phyloP scores from a whole-genome alignment of 2,113 vertebrate species.

The Marmota flaviventris region DNA sequence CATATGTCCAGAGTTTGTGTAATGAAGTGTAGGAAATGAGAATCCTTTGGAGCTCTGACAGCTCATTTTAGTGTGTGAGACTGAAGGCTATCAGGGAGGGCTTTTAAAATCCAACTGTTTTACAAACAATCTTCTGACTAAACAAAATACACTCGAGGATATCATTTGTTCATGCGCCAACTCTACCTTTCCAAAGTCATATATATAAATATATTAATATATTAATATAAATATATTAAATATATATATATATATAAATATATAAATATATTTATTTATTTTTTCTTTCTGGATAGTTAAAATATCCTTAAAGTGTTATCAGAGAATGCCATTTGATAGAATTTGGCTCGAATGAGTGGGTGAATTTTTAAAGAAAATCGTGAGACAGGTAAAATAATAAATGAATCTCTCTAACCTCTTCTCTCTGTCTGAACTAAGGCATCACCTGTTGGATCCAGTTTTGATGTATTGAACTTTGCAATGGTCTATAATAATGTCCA shows the following conservation, averaged over 20 bases:
- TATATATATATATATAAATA: no score
- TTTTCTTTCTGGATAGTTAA: background rate
- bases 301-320: background rate
- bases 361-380: background rate
- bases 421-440: background rate
- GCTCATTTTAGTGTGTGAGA: background rate
- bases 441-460: background rate
- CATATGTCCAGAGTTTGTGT: background rate
- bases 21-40: background rate
- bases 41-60: background rate
- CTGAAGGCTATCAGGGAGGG: accelerated
- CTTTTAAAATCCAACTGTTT: background rate
- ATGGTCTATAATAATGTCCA: background rate
- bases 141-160: background rate
- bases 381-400: background rate
- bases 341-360: background rate
- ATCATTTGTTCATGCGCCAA: background rate
- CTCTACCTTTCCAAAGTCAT: background rate
- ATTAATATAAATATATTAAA: no score
- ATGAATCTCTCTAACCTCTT: background rate
- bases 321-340: background rate
- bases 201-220: no score
- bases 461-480: background rate
- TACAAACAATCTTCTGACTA: background rate
- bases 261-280: no score